phyloP scores from a whole-genome alignment of 2,113 vertebrate genomes.

The Antigone vipio region DNA sequence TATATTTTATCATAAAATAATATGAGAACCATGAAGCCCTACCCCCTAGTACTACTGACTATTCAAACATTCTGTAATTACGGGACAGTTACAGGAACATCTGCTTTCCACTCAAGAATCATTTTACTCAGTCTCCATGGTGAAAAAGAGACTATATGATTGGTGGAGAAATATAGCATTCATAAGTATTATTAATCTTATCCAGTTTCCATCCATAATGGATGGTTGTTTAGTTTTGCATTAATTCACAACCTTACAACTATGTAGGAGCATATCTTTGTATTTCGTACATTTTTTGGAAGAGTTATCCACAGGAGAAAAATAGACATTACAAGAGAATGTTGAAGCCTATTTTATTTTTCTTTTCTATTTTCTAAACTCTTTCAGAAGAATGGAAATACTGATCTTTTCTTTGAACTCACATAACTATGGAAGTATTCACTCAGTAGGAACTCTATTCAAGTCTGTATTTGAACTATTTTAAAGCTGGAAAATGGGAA shows the following conservation, averaged over 20 bases:
- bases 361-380: not conserved
- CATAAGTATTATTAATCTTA: not conserved
- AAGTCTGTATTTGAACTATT: not conserved
- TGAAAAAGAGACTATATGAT: not conserved
- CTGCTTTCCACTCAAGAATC: not conserved
- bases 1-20: not conserved
- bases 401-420: not conserved
- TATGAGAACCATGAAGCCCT: not conserved
- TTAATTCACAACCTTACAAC: not conserved
- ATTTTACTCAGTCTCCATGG: not conserved
- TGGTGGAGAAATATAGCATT: not conserved
- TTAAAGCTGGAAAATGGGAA: not conserved
- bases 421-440: not conserved
- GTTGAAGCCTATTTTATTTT: not conserved
- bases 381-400: not conserved
- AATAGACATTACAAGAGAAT: not conserved
- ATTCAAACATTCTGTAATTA: not conserved
- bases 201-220: not conserved
- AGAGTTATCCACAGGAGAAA: not conserved
- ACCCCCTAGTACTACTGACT: too few species aligned
- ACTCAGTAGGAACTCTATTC: not conserved
- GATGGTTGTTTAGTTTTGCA: not conserved
- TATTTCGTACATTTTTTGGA: not conserved
- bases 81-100: not conserved
- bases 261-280: not conserved